Conservation (phyloP, 2,113 vertebrate species). For the Lagenorhynchus albirostris region DNA sequence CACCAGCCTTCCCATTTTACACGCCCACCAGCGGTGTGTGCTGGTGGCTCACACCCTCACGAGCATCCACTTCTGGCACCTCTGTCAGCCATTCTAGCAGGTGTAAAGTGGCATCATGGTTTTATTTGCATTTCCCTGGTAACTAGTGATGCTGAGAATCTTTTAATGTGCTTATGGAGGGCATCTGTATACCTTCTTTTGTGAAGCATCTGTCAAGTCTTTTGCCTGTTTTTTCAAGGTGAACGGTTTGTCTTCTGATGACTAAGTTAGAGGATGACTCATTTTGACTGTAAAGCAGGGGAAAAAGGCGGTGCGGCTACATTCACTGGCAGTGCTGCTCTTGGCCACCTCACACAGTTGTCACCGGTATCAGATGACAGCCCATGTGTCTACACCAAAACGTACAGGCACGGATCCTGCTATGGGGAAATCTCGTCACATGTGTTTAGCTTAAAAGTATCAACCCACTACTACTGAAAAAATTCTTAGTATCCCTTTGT, state of each 20-base stretch:
- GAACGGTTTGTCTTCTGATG: neutral
- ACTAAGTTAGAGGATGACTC: neutral
- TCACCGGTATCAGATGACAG: neutral
- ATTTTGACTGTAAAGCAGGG: neutral
- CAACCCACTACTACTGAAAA: neutral
- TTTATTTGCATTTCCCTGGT: neutral
- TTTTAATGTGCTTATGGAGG: neutral
- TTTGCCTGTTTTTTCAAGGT: neutral
- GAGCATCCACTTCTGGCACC: rapidly evolving
- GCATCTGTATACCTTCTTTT: neutral
- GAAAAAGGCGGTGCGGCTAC: rapidly evolving
- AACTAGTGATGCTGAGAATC: neutral
- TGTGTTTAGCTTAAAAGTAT: neutral
- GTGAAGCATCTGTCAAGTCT: neutral
- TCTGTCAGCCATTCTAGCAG: rapidly evolving
- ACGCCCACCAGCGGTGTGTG: rapidly evolving
- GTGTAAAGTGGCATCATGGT: neutral
- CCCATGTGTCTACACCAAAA: rapidly evolving
- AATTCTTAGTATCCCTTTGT: neutral
- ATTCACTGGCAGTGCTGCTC: rapidly evolving
- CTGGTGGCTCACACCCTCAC: neutral
- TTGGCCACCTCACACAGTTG: rapidly evolving
- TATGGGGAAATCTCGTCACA: rapidly evolving
- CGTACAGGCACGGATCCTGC: rapidly evolving
- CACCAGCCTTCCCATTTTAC: neutral